These are phyloP conservation scores for Diceros bicornis DNA, from an alignment of 2,797 vertebrate genomes.

Conservation along the genomic window DNA sequence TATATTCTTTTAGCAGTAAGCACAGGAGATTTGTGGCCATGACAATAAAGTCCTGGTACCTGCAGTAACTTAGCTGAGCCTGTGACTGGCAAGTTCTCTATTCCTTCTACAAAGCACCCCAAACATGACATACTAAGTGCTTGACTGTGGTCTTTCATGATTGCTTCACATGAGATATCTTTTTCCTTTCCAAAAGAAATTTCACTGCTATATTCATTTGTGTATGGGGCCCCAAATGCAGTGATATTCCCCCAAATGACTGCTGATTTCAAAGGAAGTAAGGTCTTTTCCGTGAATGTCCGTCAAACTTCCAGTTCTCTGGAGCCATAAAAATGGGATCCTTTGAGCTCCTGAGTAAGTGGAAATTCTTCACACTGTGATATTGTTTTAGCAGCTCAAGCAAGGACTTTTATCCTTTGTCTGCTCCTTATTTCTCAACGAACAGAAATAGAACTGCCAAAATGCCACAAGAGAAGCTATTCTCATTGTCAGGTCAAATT, in stretches of 20 bases:
- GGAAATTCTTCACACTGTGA: constrained; percentile 69
- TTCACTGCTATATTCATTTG: constrained; percentile 79
- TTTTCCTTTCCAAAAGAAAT: constrained; percentile 83
- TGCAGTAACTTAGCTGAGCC: constrained; percentile 74
- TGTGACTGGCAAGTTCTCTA: constrained; percentile 84
- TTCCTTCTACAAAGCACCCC: constrained; percentile 84
- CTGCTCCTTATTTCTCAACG: constrained; percentile 76
- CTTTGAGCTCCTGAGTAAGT: constrained; percentile 67
- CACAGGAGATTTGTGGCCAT: constrained; percentile 76
- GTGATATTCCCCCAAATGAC: background rate
- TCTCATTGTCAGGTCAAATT: constrained; percentile 77
- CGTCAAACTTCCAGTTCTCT: constrained; percentile 57
- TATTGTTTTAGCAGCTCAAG: constrained; percentile 80
- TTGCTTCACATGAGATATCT: constrained; percentile 83
- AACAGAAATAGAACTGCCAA: constrained; percentile 83
- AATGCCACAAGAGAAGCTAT: constrained; percentile 74
- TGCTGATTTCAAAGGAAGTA: constrained; percentile 61
- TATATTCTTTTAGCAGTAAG: constrained; percentile 81
- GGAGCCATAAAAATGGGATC: constrained; percentile 62
- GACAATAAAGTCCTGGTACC: constrained; percentile 79
- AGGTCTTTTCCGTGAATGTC: constrained; percentile 69
- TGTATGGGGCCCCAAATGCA: background rate
- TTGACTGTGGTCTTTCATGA: constrained; percentile 80
- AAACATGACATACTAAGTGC: constrained; percentile 82
- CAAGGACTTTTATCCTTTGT: constrained; percentile 76